Conservation (phyloP, 2,113 vertebrate genomes). For the Nycticebus coucang region DNA sequence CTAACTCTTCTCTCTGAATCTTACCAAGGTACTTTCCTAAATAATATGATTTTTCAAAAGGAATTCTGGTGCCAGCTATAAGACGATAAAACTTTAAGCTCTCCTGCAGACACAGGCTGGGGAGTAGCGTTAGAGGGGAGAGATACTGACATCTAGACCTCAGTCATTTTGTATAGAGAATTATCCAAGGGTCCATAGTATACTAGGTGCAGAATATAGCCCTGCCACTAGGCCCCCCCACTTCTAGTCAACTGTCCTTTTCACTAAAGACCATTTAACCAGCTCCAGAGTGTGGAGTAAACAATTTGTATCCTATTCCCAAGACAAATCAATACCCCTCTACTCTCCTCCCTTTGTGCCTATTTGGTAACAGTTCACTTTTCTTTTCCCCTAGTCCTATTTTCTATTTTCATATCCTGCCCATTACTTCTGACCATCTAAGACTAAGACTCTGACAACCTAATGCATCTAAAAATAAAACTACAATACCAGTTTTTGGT, state of each 20-base stretch:
- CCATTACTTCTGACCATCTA: not conserved
- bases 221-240: not conserved
- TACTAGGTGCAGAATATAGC: not conserved
- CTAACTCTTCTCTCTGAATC: not conserved
- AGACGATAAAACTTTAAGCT: not conserved
- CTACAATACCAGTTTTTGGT: not conserved
- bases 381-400: not conserved
- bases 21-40: not conserved
- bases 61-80: not conserved
- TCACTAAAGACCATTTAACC: not conserved
- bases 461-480: not conserved
- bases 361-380: not conserved
- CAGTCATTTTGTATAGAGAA: not conserved
- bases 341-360: not conserved
- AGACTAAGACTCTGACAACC: not conserved
- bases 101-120: not conserved
- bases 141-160: not conserved
- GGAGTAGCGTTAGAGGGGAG: accelerated
- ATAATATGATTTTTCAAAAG: not conserved
- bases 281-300: not conserved
- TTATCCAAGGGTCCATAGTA: not conserved
- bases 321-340: not conserved
- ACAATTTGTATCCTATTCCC: not conserved
- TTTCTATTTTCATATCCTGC: not conserved
- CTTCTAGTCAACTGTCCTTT: not conserved